These are phyloP conservation scores for Telmatherina bonti DNA, from an alignment of 2,797 vertebrate species.

Conservation along the genomic window DNA sequence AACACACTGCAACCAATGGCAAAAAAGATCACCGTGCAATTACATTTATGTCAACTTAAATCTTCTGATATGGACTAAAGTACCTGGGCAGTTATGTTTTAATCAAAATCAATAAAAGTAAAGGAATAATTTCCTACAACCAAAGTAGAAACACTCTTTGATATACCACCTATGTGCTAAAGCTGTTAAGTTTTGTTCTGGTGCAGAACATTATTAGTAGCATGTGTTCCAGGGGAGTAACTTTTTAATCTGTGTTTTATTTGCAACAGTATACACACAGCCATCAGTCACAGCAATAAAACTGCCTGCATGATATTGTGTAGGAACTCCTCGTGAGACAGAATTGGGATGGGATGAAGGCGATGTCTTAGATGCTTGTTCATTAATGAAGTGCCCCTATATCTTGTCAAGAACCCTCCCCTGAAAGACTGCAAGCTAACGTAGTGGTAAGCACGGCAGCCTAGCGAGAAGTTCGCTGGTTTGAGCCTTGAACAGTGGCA, in stretches of 20 bases:
- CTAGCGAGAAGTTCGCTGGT: too few species aligned
- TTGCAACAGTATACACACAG: neutral
- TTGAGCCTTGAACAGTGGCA: too few species aligned
- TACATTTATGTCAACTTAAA: slow-evolving; percentile 12
- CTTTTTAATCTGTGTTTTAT: neutral
- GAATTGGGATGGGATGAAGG: too few species aligned
- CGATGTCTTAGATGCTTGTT: too few species aligned
- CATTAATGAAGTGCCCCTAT: too few species aligned
- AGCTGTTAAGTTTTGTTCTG: neutral
- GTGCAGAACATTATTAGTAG: too few species aligned
- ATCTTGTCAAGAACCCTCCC: neutral
- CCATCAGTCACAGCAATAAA: neutral
- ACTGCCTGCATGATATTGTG: neutral
- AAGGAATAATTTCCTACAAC: neutral
- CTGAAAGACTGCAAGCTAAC: too few species aligned
- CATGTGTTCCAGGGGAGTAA: neutral
- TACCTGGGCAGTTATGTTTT: neutral
- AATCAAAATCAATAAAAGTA: neutral
- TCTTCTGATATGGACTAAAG: neutral
- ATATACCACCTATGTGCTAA: neutral
- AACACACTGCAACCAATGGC: neutral
- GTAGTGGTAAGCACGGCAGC: too few species aligned
- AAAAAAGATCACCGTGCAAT: neutral
- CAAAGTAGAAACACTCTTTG: neutral
- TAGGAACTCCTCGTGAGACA: too few species aligned